Evolutionary conservation across 2,797 vertebrate species (phyloP).

Genomic region (Pangasius sanitwongsei): DNA sequence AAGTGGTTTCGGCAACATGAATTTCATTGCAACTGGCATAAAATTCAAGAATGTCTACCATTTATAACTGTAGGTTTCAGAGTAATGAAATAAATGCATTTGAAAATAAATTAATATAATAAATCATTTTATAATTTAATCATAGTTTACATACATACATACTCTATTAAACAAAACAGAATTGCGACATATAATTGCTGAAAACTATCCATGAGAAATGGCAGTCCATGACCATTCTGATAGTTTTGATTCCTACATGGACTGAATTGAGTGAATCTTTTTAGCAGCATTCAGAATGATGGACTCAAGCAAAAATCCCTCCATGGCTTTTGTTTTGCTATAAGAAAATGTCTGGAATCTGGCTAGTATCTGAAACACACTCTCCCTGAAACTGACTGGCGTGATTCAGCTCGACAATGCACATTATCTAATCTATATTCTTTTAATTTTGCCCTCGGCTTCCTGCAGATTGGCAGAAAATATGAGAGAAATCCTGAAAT

Average conservation of each 20-base stretch:
- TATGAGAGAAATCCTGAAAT: neutral
- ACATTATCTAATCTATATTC: neutral
- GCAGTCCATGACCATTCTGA: neutral
- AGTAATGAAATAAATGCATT: neutral
- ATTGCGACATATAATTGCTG: neutral
- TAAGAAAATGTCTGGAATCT: neutral
- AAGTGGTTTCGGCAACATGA: neutral
- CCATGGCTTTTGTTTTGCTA: neutral
- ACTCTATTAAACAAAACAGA: neutral
- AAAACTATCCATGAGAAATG: neutral
- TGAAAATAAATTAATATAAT: neutral
- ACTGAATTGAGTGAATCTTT: neutral
- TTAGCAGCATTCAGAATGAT: neutral
- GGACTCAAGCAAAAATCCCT: neutral
- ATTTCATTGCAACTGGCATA: neutral
- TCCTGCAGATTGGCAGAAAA: neutral
- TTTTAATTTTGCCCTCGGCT: neutral
- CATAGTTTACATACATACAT: neutral
- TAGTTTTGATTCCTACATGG: neutral
- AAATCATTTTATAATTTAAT: neutral
- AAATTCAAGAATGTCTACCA: neutral
- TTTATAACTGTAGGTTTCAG: neutral
- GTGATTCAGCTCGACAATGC: neutral
- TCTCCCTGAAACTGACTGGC: neutral
- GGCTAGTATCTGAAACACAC: neutral